Evolutionary conservation across 2,797 vertebrate species (phyloP), one percentile per base, ranked within the genome.

Genomic region (Danio jaintianensis): DNA sequence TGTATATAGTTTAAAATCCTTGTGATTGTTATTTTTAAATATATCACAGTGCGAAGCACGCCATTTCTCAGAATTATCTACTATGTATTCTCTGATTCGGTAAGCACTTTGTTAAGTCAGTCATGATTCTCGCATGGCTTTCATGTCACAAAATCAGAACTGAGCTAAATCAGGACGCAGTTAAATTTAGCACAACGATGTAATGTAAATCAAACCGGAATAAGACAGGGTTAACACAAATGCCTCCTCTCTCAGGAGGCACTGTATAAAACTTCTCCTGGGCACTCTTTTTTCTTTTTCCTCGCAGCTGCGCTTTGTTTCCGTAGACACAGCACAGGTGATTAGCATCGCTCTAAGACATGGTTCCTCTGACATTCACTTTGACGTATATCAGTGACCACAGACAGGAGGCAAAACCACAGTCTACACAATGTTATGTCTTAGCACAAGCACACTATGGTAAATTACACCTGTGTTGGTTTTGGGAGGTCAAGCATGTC

Each of bases 301-400:
- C 84, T 90, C 88, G 85, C 86, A 89, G 89, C 89, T 92, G 90
- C 88, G 84, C 84, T 90, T 89, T 85, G 86, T 84, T 85, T 87
- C 83, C 74, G 52, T 80, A 89, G 90, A 92, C 90, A 93, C 92
- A 91, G 88, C 90, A 89, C 89, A 86, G 87, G 85, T 90, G 91
- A 93, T 92, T 91, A 90, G 86, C 82, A 86, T 52, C 84, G 75
- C 81, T 86, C 89, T 90, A 91, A 91, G 91, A 91, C 89, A 93
- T 73, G 63, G 53, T 61, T 58, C 87, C 61, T 50, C 81, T 86
- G 82, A 45, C 89, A 91, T 89, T 91, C 88, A 86, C 80, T 85
- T 86, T 86, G 81, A 89, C 86, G 61, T 73, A 80, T 12, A 20
- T 73, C 50, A 38, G 22, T 2, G 42, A 67, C 42, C 78, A 66